Conservation (phyloP, 2,113 vertebrate species). For the Benitochromis conjunctus region DNA sequence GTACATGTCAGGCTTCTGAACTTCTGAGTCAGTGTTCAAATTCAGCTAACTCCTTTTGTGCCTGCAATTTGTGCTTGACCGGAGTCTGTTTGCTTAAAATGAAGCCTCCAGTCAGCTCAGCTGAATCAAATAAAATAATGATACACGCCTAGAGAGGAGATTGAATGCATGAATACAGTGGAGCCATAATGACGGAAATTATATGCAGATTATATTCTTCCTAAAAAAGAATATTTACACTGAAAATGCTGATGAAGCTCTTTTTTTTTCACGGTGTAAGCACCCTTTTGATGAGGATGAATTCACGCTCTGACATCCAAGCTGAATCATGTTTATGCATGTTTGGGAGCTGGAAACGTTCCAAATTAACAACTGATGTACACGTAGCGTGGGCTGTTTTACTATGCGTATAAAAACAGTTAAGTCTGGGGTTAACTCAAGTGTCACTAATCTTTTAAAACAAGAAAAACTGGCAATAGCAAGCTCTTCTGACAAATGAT, state of each 20-base stretch:
- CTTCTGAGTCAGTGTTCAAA: background rate
- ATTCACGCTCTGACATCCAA: background rate
- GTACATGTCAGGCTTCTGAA: background rate
- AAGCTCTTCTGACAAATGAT: background rate
- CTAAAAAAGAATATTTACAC: background rate
- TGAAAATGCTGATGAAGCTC: conserved; percentile 1
- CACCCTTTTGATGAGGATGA: conserved; percentile 8
- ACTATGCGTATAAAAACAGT: background rate
- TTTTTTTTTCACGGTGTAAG: background rate
- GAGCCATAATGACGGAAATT: background rate
- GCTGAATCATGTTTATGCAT: conserved; percentile 25
- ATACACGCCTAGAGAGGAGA: background rate
- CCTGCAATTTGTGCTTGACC: background rate
- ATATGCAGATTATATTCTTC: background rate
- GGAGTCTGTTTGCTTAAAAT: background rate
- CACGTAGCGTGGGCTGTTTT: conserved; percentile 13
- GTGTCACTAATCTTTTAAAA: background rate
- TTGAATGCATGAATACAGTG: background rate
- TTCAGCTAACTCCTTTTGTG: background rate
- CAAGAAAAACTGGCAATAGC: background rate
- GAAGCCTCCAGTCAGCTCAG: background rate
- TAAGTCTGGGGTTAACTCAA: conserved; percentile 11
- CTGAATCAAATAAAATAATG: background rate
- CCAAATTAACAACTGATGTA: background rate
- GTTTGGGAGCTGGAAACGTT: background rate